phyloP scores from a whole-genome alignment of 1,140 invertebrate species.

The Muscidifurax raptorellus region DNA sequence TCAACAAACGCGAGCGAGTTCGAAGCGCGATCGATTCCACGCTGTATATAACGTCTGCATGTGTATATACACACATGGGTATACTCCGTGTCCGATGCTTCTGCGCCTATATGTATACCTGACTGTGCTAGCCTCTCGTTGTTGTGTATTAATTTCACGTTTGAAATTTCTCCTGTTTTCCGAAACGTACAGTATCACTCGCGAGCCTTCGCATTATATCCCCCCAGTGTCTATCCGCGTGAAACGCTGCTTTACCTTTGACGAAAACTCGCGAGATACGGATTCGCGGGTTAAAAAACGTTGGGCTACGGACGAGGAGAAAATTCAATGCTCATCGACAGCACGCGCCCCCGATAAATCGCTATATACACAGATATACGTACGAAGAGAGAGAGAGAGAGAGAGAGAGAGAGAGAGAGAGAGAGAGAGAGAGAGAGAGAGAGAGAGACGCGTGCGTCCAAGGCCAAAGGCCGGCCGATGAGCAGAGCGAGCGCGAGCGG shows the following conservation, averaged over 20 bases:
- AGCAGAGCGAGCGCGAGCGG: neutral
- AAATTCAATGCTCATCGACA: neutral
- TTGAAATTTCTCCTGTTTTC: too few relatives aligned
- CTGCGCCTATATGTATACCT: conserved; percentile 29
- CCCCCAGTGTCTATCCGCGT: too few relatives aligned
- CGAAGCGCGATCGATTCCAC: conserved; percentile 29
- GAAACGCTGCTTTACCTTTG: too few relatives aligned
- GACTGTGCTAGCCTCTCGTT: too few relatives aligned
- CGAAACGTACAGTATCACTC: too few relatives aligned
- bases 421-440: neutral
- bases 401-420: neutral
- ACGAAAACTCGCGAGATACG: too few relatives aligned
- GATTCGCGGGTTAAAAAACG: too few relatives aligned
- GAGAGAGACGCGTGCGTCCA: conserved; percentile 10
- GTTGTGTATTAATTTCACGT: too few relatives aligned
- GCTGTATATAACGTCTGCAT: neutral
- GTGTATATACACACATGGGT: neutral
- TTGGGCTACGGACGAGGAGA: neutral
- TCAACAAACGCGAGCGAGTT: conserved; percentile 26
- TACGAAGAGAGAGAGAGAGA: neutral
- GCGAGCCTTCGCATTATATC: too few relatives aligned
- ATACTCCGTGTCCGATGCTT: too few relatives aligned
- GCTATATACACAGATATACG: neutral
- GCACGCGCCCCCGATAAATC: conserved; percentile 4
- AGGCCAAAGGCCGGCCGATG: conserved; percentile 49